phyloP scores from a whole-genome alignment of 2,888 invertebrate genomes.

The Leptopilina drosophilae region DNA sequence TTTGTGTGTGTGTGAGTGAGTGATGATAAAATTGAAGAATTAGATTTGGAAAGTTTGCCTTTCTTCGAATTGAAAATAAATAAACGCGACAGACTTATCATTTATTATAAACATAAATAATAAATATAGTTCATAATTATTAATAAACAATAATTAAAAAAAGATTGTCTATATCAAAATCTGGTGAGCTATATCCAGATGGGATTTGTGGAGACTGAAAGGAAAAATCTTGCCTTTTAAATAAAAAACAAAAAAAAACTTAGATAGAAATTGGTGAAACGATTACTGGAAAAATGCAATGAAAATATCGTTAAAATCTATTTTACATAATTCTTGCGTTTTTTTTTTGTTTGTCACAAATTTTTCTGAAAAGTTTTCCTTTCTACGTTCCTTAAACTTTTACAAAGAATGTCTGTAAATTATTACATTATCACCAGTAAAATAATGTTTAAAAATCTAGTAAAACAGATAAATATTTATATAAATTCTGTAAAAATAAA shows the following conservation, averaged over 20 bases:
- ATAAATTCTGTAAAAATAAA: too few relatives aligned
- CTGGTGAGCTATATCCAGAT: constrained; percentile 64
- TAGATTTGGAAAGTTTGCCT: constrained; percentile 27
- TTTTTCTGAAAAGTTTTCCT: too few relatives aligned
- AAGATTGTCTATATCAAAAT: constrained; percentile 59
- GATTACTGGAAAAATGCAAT: neutral
- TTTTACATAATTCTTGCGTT: neutral
- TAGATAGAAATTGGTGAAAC: neutral
- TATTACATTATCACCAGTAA: neutral
- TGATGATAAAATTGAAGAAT: constrained; percentile 16
- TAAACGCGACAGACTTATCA: constrained; percentile 55
- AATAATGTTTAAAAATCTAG: too few relatives aligned
- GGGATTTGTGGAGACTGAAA: constrained; percentile 70
- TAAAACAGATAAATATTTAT: too few relatives aligned
- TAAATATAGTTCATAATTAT: constrained; percentile 48
- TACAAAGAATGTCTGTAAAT: constrained; percentile 1
- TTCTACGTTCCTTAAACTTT: neutral
- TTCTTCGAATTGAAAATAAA: constrained; percentile 13
- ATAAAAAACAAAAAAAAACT: neutral
- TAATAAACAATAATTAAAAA: constrained; percentile 44
- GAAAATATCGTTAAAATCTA: neutral
- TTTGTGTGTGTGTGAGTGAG: neutral
- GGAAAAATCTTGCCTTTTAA: constrained; percentile 71
- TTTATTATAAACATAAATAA: constrained; percentile 38
- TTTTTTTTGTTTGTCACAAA: neutral